Base-by-base conservation (phyloP, 2,113 vertebrate genomes). In the Triplophysa siluroides region DNA sequence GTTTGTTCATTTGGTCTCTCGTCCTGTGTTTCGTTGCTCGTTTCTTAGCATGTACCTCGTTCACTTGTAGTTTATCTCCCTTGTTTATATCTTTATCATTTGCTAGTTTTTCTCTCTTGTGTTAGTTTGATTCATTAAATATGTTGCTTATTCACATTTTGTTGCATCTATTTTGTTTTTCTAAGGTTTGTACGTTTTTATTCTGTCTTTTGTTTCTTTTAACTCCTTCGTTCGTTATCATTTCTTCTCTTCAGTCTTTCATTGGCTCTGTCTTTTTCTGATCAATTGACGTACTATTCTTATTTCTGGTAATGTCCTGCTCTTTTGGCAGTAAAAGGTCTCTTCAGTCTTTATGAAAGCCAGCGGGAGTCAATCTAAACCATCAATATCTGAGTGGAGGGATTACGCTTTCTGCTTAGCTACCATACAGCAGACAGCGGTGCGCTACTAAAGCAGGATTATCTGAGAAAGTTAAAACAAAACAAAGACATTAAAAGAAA, bases 361-460 rank as follows among this genome's bases (percentile, higher is more conserved):
- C 33, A 38, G 26, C 7, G 43, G 23, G 18, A 69, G 56, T 56
- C 77, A 23, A 47, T 65, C 73, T 76, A 63, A 63, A 63, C 58
- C 29, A 63, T 76, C 60, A n/a, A 76, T 76, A 76, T 21, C 58
- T 63, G 73, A 75, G 56, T 45, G n/a, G 26, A 72, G 72, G 66
- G 73, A 70, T 54, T 45, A 26, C 11, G 1, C 5, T 60, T 86
- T 87, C 77, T 84, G 86, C 81, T 88, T 84, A 89, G 88, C 89
- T 81, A 82, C 66, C 77, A 72, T 77, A 77, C 83, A 85, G 86
- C 41, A 70, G 65, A 69, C 23, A 71, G 66, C 78, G 14, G 23
- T 50, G 43, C 3, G 24, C 13, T 24, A 47, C 70, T 76, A 56
- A 68, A 29, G 62, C 11, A 61, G 78, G 70, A 80, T 83, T 71